Percentiles rank a stretch among this genome's conserved stretches.
phyloP scores from a whole-genome alignment of 2,797 vertebrate genomes.

The Coluber constrictor region DNA sequence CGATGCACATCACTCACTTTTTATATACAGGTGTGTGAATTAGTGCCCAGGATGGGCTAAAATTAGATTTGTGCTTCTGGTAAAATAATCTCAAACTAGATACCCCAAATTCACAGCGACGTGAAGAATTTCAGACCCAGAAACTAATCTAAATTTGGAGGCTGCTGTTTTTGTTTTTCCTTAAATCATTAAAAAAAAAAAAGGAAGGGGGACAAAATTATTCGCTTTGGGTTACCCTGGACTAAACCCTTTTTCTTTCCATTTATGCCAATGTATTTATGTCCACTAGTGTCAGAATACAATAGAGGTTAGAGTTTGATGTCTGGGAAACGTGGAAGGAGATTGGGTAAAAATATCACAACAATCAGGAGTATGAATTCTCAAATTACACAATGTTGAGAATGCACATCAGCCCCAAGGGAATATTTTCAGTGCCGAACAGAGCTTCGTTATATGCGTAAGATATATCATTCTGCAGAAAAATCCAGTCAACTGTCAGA shows the following conservation, averaged over 20 bases:
- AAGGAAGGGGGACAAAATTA: no score
- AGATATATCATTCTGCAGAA: background rate
- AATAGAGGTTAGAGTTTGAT: background rate
- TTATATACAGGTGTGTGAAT: background rate
- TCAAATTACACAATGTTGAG: background rate
- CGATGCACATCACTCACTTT: background rate
- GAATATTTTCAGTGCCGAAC: background rate
- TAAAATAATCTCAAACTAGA: background rate
- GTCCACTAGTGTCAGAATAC: background rate
- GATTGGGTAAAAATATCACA: background rate
- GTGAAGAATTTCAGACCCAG: background rate
- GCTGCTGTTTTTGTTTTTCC: background rate
- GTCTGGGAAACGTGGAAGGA: background rate
- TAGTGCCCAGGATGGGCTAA: background rate
- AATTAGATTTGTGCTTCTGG: slow-evolving; percentile 14
- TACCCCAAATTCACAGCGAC: background rate
- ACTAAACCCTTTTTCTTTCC: background rate
- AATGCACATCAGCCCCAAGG: background rate
- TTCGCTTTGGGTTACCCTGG: background rate
- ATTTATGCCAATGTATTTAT: background rate
- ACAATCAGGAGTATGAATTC: background rate
- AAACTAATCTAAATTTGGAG: background rate
- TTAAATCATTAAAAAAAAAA: background rate
- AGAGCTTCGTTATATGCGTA: background rate
- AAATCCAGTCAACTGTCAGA: slow-evolving; percentile 1